Evolutionary conservation across 2,797 vertebrate genomes (phyloP), one percentile per base, ranked within the genome.

Genomic region (Iguana delicatissima): DNA sequence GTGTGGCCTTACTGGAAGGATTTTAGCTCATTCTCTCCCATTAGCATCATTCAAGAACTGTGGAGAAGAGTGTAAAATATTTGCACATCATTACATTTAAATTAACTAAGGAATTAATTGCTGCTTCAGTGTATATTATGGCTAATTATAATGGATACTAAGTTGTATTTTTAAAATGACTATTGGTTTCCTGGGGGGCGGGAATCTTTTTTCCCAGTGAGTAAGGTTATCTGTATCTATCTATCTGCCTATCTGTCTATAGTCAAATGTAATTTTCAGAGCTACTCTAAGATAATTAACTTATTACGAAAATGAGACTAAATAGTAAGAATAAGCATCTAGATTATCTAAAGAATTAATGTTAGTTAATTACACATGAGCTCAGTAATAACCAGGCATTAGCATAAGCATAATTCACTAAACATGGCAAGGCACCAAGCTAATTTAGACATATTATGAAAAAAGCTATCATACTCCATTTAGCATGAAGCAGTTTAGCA

Each of bases 301-400:
- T 62, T 80, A 89, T 24, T 87, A 76, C 84, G 93, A 91, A 95
- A 94, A 93, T 85, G 59, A 64, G 87, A 80, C 83, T 57, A 90
- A 95, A 89, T 67, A 91, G n/a, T 32, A 46, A 22, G 2, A 93
- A 84, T 88, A 89, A 95, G 91, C 86, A 80, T 72, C 86, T 87
- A 84, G 86, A 85, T 91, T 91, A 14, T 93, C 94, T 93, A 91
- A 96, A 91, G 95, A 95, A 95, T 95, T 87, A 87, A 90, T 87
- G 59, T 77, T 93, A 62, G n/a, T 91, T 85, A 95, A 93, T 96
- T 95, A 94, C 80, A 46, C 89, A 87, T 89, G 57, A 52, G 22
- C 94, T 96, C 95, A 93, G 89, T 93, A 96, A 93, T 90, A 96
- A 93, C 89, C 89, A 96, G 93, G 92, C 87, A 94, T 93, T 93